Percentiles rank a stretch among this genome's conserved stretches.
phyloP scores from a whole-genome alignment of 2,113 vertebrate genomes.

The Motacilla tschutschensis region DNA sequence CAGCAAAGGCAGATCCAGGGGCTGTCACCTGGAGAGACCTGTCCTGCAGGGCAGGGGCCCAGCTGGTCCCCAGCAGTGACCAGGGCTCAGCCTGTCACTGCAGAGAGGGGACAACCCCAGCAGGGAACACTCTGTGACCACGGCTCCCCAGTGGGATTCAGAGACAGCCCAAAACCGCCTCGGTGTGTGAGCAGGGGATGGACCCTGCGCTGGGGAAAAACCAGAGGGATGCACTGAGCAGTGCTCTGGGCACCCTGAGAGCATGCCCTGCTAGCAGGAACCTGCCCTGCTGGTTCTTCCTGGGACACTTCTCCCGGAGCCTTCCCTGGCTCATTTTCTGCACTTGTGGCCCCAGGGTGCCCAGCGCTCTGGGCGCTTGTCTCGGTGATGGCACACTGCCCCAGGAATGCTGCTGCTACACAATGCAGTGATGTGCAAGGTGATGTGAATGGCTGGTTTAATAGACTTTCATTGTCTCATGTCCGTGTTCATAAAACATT shows the following conservation, averaged over 20 bases:
- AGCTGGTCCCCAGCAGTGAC: not conserved
- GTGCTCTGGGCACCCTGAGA: fast-evolving
- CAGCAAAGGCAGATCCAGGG: not conserved
- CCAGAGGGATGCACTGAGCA: not conserved
- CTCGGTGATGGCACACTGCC: not conserved
- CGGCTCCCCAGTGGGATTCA: fast-evolving
- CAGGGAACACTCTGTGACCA: not conserved
- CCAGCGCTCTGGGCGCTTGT: fast-evolving
- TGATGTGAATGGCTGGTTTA: not conserved
- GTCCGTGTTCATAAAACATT: not conserved
- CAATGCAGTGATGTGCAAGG: not conserved
- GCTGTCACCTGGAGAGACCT: not conserved
- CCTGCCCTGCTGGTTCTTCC: not conserved
- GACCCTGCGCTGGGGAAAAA: fast-evolving
- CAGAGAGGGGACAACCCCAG: fast-evolving
- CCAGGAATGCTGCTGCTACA: not conserved
- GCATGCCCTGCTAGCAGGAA: fast-evolving
- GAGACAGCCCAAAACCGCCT: fast-evolving
- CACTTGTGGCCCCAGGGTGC: fast-evolving
- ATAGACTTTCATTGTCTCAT: not conserved
- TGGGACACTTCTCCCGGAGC: not conserved
- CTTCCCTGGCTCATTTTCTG: fast-evolving
- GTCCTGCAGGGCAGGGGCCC: not conserved
- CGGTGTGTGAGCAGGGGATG: fast-evolving
- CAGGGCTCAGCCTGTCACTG: not conserved